phyloP scores from a whole-genome alignment of 1,140 invertebrate genomes.

The Drosophila kikkawai region DNA sequence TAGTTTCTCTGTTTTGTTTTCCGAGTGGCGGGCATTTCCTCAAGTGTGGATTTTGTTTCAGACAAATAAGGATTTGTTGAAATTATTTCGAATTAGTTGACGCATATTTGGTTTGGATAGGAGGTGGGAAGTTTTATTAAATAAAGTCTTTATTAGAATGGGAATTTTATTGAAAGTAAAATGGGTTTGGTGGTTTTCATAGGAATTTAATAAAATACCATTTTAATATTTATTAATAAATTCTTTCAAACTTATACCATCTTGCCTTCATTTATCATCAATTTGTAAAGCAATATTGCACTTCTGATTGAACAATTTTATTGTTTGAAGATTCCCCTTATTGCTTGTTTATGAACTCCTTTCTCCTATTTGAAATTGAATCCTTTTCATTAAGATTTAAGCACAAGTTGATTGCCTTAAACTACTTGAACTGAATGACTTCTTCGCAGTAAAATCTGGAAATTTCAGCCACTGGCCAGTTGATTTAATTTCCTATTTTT shows the following conservation, averaged over 20 bases:
- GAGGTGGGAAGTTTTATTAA: background rate
- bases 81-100: constrained; percentile 29
- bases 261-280: background rate
- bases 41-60: constrained; percentile 9
- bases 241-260: background rate
- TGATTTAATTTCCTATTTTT: constrained; percentile 45
- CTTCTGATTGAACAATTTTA: background rate
- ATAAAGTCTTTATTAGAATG: background rate
- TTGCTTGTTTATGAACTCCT: background rate
- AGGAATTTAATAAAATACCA: background rate
- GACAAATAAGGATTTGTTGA: constrained; percentile 4
- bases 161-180: background rate
- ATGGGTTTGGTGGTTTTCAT: background rate
- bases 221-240: background rate
- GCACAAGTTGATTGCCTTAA: constrained; percentile 12
- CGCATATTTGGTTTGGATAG: background rate
- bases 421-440: constrained; percentile 13
- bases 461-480: constrained; percentile 14
- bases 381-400: constrained; percentile 8
- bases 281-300: background rate
- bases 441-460: constrained; percentile 22
- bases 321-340: background rate
- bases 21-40: constrained; percentile 13
- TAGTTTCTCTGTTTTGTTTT: constrained; percentile 19
- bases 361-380: background rate